Evolutionary conservation across 2,888 invertebrate species (phyloP).

Genomic region (Cryptocephalus primarius): DNA sequence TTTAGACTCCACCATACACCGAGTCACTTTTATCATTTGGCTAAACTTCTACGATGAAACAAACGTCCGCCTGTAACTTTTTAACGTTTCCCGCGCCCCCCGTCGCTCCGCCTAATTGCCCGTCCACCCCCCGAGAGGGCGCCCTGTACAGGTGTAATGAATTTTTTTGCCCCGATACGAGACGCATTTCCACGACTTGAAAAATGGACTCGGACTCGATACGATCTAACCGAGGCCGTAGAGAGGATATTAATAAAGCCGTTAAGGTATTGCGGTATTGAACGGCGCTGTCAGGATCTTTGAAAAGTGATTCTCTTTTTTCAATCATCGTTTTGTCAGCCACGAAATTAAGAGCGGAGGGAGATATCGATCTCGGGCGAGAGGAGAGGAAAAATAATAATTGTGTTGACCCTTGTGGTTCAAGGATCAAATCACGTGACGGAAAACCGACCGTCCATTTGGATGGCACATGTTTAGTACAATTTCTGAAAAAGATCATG

Average conservation of each 20-base stretch:
- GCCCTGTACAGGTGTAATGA: constrained; percentile 26
- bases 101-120: constrained; percentile 18
- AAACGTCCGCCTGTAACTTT: too few relatives aligned
- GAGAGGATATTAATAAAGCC: constrained; percentile 18
- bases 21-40: too few relatives aligned
- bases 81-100: constrained; percentile 1
- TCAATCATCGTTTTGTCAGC: neutral
- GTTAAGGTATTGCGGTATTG: constrained; percentile 7
- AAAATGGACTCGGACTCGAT: constrained; percentile 17
- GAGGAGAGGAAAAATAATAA: too few relatives aligned
- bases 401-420: too few relatives aligned
- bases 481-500: too few relatives aligned
- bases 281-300: constrained; percentile 1
- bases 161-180: constrained; percentile 17
- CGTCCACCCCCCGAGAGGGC: constrained; percentile 21
- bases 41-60: too few relatives aligned
- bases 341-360: too few relatives aligned
- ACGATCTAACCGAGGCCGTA: constrained; percentile 9
- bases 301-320: neutral
- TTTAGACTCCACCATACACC: too few relatives aligned
- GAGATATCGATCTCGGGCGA: too few relatives aligned
- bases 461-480: too few relatives aligned
- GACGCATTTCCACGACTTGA: constrained; percentile 19
- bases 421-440: too few relatives aligned
- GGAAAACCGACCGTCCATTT: too few relatives aligned